Evolutionary conservation across 2,888 invertebrate species (phyloP), one percentile per base, ranked within the genome.

Genomic region (Steromphala cineraria): DNA sequence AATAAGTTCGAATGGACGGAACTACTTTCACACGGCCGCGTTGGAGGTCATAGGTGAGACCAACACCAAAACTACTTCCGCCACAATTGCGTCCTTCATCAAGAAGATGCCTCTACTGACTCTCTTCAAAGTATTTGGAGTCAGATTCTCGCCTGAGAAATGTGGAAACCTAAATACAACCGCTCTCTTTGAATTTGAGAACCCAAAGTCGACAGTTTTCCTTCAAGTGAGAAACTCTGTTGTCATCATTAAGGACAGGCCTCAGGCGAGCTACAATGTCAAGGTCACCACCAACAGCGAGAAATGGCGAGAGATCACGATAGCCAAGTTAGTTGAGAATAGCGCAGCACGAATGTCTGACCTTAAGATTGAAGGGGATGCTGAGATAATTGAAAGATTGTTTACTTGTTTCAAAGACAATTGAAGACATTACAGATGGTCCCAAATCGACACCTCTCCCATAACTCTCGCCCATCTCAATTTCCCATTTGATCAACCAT

Each of bases 11-110:
- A 88, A 88, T 81, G 90, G 88, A 7, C 80, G 90, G 15, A 90
- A 91, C 82, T 91, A 90, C 82, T 91, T 89, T 77, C 82, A 90
- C 24, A 91, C 91, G 8, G 79, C 81, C 0, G 89, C 89, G 7
- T 81, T 90, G 8, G 91, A 91, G 79, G 87, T 85, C 62, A 80
- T 86, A 17, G 87, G 87, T 0, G 80, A 83, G 53, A 75, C 86
- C 2, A 77, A 83, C 24, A 71, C 86, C 2, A 75, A 75, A 28
- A 40, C 71, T 8, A 71, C 80, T 7, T 53, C 46, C 5, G 53
- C 71, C 10, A 81, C 76, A 24, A 79, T 75, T 52, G 83, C 77
- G n/a, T 77, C 52, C 2, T 71, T 78, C 74, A 81, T 83, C 24
- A 24, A 53, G 36, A 79, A 78, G 3, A n/a, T 74, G 7, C 87